A percentile compares a stretch with the other conserved stretches of the same genome.
phyloP scores from a whole-genome alignment of 2,113 vertebrate species.

The Aramus guarauna region DNA sequence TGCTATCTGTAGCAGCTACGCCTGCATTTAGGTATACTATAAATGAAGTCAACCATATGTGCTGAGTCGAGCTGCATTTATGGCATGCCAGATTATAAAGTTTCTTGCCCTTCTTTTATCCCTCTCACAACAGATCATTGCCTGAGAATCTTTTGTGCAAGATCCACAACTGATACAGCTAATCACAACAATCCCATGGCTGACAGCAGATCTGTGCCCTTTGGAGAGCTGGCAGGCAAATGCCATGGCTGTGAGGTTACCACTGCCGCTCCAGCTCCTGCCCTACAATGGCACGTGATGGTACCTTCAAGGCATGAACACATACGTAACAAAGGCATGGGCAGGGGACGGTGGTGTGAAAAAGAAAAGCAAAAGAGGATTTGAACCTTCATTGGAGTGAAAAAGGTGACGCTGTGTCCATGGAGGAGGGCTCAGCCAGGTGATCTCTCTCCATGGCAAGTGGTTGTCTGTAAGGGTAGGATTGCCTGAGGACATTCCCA shows the following conservation, averaged over 20 bases:
- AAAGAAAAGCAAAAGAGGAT: neutral
- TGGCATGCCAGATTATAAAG: neutral
- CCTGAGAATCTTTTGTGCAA: neutral
- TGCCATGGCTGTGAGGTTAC: neutral
- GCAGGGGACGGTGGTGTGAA: no score
- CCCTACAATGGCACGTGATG: neutral
- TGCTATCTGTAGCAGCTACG: neutral
- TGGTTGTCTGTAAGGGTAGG: neutral
- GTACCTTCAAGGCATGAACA: fast-evolving
- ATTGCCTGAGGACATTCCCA: neutral
- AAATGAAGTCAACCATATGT: neutral
- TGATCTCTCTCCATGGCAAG: neutral
- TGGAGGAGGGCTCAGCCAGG: neutral
- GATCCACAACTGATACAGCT: neutral
- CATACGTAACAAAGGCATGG: fast-evolving
- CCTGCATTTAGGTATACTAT: neutral
- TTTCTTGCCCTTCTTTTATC: neutral
- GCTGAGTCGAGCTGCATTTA: neutral
- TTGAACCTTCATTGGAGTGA: neutral
- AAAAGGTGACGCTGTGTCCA: neutral
- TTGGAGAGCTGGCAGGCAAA: neutral
- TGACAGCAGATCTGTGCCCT: neutral
- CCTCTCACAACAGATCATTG: neutral
- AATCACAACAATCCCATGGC: neutral
- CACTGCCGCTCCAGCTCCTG: fast-evolving